Evolutionary conservation across 2,888 invertebrate genomes (phyloP).

Genomic region (Hydropsyche betteni): DNA sequence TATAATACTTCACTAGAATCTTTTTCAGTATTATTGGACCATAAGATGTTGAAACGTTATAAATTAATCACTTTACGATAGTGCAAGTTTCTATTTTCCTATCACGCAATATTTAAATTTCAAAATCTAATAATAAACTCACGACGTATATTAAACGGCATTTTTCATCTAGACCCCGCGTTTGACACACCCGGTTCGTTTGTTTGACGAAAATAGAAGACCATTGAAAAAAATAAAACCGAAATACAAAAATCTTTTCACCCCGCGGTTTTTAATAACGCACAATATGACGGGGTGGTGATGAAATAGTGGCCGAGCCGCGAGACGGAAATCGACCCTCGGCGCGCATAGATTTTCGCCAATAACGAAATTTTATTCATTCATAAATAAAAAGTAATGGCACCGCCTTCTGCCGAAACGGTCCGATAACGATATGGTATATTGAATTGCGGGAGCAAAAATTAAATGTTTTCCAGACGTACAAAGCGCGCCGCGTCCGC

Average conservation of each 20-base stretch:
- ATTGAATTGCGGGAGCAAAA: constrained; percentile 19
- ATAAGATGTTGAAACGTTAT: too few species aligned
- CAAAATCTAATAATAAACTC: background rate
- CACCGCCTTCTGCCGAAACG: constrained; percentile 13
- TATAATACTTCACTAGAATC: too few species aligned
- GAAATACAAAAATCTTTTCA: background rate
- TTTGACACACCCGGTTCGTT: constrained; percentile 15
- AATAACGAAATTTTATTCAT: constrained; percentile 38
- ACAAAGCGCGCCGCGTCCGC: background rate
- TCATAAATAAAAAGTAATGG: constrained; percentile 37
- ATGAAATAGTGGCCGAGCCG: constrained; percentile 46
- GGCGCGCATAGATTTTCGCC: constrained; percentile 32
- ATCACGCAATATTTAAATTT: background rate
- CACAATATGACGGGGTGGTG: constrained; percentile 44
- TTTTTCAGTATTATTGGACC: too few species aligned
- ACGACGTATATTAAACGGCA: background rate
- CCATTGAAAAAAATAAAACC: background rate
- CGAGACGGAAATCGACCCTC: constrained; percentile 31
- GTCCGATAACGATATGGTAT: constrained; percentile 27
- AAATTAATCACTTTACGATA: too few species aligned
- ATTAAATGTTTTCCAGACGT: constrained; percentile 18
- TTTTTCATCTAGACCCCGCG: background rate
- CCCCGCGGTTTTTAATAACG: constrained; percentile 47
- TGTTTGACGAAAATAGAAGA: constrained; percentile 47
- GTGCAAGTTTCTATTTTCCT: too few species aligned